These are phyloP conservation scores for Ara ararauna DNA, from an alignment of 2,797 vertebrate genomes.

Conservation along the genomic window DNA sequence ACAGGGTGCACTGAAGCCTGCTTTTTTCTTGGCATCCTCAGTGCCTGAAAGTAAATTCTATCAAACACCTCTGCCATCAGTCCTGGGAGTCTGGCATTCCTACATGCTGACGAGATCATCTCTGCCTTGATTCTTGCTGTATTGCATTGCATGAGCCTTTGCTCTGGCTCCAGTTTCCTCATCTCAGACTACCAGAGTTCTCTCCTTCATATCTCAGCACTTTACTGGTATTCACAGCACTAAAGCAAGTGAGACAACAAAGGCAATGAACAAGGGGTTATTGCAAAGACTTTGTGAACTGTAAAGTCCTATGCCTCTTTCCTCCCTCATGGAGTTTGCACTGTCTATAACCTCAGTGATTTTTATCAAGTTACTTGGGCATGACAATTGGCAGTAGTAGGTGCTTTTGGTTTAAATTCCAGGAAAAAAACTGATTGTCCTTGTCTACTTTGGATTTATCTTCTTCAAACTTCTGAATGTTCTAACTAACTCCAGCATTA, in stretches of 20 bases:
- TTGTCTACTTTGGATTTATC: background rate
- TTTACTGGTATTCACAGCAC: background rate
- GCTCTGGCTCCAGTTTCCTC: background rate
- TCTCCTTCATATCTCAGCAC: background rate
- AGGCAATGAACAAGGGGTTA: background rate
- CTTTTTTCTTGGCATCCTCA: background rate
- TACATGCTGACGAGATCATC: rapidly evolving
- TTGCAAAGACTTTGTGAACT: background rate
- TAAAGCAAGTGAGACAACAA: background rate
- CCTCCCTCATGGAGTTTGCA: background rate
- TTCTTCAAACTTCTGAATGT: background rate
- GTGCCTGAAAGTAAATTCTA: background rate
- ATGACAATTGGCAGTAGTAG: background rate
- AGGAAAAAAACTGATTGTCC: background rate
- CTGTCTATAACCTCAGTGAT: background rate
- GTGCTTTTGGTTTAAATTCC: background rate
- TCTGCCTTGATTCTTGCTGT: background rate
- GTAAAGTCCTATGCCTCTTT: background rate
- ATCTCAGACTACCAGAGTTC: background rate
- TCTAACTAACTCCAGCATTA: background rate
- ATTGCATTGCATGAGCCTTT: background rate
- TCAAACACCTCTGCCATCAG: background rate
- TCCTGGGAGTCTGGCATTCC: background rate
- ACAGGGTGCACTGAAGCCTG: background rate
- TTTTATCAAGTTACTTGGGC: background rate